phyloP scores from a whole-genome alignment of 1,140 invertebrate species.

The Drosophila azteca region DNA sequence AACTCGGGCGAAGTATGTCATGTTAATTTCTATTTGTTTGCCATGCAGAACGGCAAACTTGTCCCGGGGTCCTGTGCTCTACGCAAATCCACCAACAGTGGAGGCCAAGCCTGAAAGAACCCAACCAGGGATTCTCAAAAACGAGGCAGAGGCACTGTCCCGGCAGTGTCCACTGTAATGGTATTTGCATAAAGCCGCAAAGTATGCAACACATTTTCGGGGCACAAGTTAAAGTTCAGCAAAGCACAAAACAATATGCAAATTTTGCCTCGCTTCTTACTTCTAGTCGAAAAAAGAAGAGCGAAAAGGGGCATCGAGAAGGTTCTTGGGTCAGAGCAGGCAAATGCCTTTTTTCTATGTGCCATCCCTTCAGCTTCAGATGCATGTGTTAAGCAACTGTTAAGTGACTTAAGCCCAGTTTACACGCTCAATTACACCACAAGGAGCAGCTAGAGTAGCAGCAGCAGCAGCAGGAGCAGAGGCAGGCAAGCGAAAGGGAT shows the following conservation, averaged over 20 bases:
- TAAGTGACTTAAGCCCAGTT: slow-evolving; percentile 69
- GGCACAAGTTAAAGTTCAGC: slow-evolving; percentile 70
- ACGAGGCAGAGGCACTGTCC: no score
- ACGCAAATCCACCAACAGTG: slow-evolving; percentile 32
- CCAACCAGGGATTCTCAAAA: no score
- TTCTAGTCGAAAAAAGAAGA: background rate
- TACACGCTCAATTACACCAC: slow-evolving; percentile 67
- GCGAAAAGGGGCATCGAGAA: slow-evolving; percentile 19
- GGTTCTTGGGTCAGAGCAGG: slow-evolving; percentile 59
- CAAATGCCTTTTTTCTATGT: slow-evolving; percentile 40
- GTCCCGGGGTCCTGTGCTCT: slow-evolving; percentile 30
- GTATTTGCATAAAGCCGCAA: slow-evolving; percentile 76
- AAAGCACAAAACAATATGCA: slow-evolving; percentile 71
- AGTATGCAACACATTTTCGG: slow-evolving; percentile 76
- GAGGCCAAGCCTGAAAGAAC: background rate
- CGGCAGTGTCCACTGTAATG: slow-evolving; percentile 41
- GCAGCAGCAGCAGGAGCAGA: slow-evolving; percentile 1
- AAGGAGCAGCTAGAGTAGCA: slow-evolving; percentile 3
- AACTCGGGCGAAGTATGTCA: slow-evolving; percentile 54
- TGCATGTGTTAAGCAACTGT: slow-evolving; percentile 72
- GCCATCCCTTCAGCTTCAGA: slow-evolving; percentile 31
- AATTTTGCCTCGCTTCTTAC: slow-evolving; percentile 34
- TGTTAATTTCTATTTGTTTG: slow-evolving; percentile 76
- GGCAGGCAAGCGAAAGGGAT: slow-evolving; percentile 11
- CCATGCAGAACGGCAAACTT: slow-evolving; percentile 49